These are phyloP conservation scores for Samia ricini DNA, from an alignment of 1,140 invertebrate genomes.

Conservation along the genomic window DNA sequence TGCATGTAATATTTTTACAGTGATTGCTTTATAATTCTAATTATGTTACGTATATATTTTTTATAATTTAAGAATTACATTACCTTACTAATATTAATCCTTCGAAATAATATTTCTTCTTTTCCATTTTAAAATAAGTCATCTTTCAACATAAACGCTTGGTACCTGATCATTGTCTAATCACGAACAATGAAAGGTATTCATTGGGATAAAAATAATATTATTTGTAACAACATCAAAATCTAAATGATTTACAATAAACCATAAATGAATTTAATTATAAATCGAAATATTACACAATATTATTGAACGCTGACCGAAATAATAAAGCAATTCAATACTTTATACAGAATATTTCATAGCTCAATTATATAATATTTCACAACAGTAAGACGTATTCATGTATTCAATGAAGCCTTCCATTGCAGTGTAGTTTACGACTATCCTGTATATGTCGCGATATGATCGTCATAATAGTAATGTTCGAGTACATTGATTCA, in stretches of 20 bases:
- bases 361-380: slow-evolving; percentile 1
- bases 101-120: too few species aligned
- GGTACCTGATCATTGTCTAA: too few species aligned
- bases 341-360: slow-evolving; percentile 1
- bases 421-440: slow-evolving; percentile 13
- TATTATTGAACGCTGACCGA: neutral
- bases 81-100: neutral
- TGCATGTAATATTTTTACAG: neutral
- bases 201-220: too few species aligned
- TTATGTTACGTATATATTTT: neutral
- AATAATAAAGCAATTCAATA: neutral
- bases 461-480: slow-evolving; percentile 4
- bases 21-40: neutral
- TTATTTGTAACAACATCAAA: too few species aligned
- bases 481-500: too few species aligned
- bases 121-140: too few species aligned
- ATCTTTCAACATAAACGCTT: too few species aligned
- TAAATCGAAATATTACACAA: neutral
- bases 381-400: neutral
- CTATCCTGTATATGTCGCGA: slow-evolving; percentile 1
- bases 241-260: too few species aligned
- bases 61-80: neutral
- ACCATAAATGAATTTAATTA: neutral
- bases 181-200: too few species aligned
- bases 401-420: slow-evolving; percentile 9